Evolutionary conservation across 2,888 invertebrate species (phyloP), one percentile per base, ranked within the genome.

Genomic region (Sthenelais limicola): DNA sequence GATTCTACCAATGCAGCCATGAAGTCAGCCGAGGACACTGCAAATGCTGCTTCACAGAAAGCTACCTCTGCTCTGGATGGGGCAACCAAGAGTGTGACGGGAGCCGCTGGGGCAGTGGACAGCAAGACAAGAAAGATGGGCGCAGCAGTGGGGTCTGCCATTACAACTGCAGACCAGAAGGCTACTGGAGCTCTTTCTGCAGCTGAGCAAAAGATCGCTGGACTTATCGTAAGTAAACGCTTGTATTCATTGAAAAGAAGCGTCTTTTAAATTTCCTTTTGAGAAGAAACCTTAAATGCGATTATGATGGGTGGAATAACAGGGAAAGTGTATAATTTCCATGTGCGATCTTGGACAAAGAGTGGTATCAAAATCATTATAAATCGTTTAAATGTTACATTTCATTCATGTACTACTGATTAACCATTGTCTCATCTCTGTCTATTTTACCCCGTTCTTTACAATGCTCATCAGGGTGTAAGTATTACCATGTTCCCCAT

Each of bases 201-300:
- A 33, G 32, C 35, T 15, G 32, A 32, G 18, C 32, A 56, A 35
- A 38, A 1, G 18, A 21, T 62, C 1, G 35, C 62, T n/a, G 62
- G 35, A 35, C 38, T 62, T n/a, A 12, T 38, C 15, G 56, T 56
- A 35, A 56, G 56, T 56, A n/a, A n/a, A n/a, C n/a, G n/a, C n/a
- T n/a, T 43, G 43, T 18, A 12, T 18, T 43, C 15, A 12, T 43
- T 12, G 43, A 9, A 43, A 12, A 43, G 12, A n/a, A n/a, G n/a
- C n/a, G n/a, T n/a, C n/a, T n/a, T n/a, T n/a, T n/a, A n/a, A n/a
- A n/a, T n/a, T n/a, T n/a, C n/a, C n/a, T n/a, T n/a, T n/a, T n/a
- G n/a, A n/a, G n/a, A n/a, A n/a, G n/a, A n/a, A n/a, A n/a, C n/a
- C n/a, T n/a, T n/a, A n/a, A n/a, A n/a, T n/a, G n/a, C n/a, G n/a